These are phyloP conservation scores for Uria lomvia DNA, from an alignment of 2,113 vertebrate genomes.

Conservation along the genomic window DNA sequence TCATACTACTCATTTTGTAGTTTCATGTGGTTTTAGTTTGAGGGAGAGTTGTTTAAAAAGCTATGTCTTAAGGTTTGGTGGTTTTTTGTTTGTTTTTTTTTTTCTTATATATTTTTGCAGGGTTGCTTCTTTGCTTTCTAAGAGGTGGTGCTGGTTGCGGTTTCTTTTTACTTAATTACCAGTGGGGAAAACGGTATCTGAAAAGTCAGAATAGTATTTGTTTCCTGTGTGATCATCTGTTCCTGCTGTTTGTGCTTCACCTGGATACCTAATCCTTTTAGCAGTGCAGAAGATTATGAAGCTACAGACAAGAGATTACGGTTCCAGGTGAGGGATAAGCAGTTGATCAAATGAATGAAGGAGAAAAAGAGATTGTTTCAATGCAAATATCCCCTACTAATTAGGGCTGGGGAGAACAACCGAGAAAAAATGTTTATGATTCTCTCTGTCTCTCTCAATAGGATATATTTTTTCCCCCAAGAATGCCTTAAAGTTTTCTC, in stretches of 20 bases:
- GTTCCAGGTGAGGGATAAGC: constrained; percentile 53
- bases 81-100: background rate
- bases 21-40: background rate
- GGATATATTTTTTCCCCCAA: too few relatives aligned
- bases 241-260: constrained; percentile 46
- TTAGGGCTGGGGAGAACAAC: background rate
- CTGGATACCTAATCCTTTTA: constrained; percentile 49
- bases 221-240: background rate
- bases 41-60: background rate
- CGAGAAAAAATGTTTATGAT: background rate
- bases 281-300: constrained; percentile 26
- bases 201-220: background rate
- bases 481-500: background rate
- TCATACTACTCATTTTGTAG: background rate
- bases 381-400: constrained; percentile 21
- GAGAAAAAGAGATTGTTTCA: constrained; percentile 47
- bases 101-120: background rate
- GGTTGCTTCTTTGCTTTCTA: background rate
- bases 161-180: background rate
- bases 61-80: background rate
- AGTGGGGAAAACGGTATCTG: background rate
- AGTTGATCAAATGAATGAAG: constrained; percentile 45
- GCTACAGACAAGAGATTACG: constrained; percentile 43
- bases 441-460: background rate
- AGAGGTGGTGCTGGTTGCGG: background rate